phyloP scores from a whole-genome alignment of 2,888 invertebrate genomes.

The Pristionchus japonicus region DNA sequence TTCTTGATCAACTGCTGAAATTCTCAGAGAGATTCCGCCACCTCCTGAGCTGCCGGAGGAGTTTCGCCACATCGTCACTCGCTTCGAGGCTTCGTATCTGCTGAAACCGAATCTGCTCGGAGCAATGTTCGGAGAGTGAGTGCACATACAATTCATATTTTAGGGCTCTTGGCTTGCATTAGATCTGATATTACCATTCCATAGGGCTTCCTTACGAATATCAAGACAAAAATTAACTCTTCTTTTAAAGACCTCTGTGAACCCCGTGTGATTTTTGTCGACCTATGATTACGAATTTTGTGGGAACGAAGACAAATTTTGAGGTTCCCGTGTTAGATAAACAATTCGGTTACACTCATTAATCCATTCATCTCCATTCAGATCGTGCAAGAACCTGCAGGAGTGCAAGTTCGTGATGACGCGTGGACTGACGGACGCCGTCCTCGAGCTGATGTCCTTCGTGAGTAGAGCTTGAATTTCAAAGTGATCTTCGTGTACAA shows the following conservation, averaged over 20 bases:
- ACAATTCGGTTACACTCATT: no score
- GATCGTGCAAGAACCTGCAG: neutral
- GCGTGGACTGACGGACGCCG: neutral
- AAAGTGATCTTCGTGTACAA: no score
- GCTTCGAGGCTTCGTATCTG: constrained; percentile 21
- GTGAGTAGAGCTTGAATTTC: neutral
- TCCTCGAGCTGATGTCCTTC: neutral
- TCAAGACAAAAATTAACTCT: no score
- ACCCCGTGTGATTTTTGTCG: no score
- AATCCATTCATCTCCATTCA: neutral
- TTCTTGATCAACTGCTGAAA: no score
- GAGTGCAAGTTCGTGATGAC: constrained; percentile 27
- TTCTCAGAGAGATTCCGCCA: neutral
- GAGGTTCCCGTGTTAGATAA: no score
- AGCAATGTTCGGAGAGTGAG: neutral
- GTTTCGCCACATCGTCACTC: neutral
- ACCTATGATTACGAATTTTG: neutral
- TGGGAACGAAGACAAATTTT: neutral
- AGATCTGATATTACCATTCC: no score
- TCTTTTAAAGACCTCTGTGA: no score
- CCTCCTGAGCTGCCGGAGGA: neutral
- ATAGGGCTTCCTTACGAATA: no score
- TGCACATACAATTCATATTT: neutral
- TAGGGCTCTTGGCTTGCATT: neutral
- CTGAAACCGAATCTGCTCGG: neutral